These are phyloP conservation scores for Sylvilagus floridanus DNA, from an alignment of 2,797 vertebrate species.

Conservation along the genomic window DNA sequence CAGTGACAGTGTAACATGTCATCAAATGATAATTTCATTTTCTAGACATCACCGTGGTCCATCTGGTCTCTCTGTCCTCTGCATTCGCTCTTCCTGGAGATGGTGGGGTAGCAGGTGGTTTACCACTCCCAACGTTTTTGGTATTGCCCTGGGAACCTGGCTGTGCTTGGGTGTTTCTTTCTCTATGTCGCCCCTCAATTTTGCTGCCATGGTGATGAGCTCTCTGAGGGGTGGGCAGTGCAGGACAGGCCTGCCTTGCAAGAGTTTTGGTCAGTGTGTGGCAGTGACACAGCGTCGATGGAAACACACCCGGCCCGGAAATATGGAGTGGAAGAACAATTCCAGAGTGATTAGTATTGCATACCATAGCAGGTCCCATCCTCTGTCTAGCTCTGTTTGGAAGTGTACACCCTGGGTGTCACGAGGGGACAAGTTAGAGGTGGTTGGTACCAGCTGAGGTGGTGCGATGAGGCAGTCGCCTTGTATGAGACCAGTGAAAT, in stretches of 20 bases:
- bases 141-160: background rate
- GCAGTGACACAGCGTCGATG: background rate
- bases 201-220: background rate
- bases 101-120: background rate
- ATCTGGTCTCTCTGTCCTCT: background rate
- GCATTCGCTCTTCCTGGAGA: background rate
- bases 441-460: background rate
- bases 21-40: constrained; percentile 32
- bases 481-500: background rate
- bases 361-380: background rate
- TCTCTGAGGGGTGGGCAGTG: background rate
- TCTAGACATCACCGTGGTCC: background rate
- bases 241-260: background rate
- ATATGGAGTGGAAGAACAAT: background rate
- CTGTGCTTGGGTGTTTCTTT: background rate
- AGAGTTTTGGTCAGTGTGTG: constrained; percentile 1
- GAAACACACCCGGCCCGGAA: background rate
- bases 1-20: background rate
- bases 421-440: background rate
- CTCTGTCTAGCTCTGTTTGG: background rate
- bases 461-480: background rate
- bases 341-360: background rate
- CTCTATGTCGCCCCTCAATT: background rate
- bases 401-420: background rate
- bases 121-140: background rate